Evolutionary conservation across 2,113 vertebrate genomes (phyloP).

Genomic region (Carollia perspicillata): DNA sequence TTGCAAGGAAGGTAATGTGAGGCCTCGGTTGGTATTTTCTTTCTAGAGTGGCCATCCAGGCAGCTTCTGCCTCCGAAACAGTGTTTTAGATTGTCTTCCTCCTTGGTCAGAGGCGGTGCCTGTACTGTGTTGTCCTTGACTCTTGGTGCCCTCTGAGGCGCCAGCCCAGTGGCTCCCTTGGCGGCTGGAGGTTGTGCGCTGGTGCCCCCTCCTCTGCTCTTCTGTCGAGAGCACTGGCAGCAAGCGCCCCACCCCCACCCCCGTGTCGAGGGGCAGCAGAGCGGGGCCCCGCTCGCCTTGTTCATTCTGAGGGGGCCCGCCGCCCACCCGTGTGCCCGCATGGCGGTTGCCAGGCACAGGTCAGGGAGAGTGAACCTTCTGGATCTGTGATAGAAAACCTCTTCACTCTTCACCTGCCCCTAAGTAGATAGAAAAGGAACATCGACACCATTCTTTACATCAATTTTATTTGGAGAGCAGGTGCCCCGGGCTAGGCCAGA

Average conservation of each 20-base stretch:
- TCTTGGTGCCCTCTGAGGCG: neutral
- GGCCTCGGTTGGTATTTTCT: neutral
- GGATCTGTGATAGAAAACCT: neutral
- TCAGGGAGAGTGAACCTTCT: neutral
- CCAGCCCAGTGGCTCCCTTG: no score
- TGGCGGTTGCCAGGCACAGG: neutral
- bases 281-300: fast-evolving
- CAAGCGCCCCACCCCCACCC: neutral
- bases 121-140: neutral
- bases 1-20: neutral
- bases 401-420: neutral
- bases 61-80: neutral
- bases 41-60: neutral
- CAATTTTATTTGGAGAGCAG: neutral
- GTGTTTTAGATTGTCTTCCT: neutral
- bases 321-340: fast-evolving
- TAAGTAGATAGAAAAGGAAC: neutral
- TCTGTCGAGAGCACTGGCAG: fast-evolving
- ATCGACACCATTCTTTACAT: fast-evolving
- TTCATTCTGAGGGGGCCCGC: fast-evolving
- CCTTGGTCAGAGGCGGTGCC: neutral
- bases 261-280: no score
- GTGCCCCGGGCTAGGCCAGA: neutral
- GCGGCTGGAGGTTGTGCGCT: fast-evolving
- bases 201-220: neutral